These are phyloP conservation scores for Brachionus manjavacas DNA, from an alignment of 1,140 invertebrate genomes.

Conservation along the genomic window DNA sequence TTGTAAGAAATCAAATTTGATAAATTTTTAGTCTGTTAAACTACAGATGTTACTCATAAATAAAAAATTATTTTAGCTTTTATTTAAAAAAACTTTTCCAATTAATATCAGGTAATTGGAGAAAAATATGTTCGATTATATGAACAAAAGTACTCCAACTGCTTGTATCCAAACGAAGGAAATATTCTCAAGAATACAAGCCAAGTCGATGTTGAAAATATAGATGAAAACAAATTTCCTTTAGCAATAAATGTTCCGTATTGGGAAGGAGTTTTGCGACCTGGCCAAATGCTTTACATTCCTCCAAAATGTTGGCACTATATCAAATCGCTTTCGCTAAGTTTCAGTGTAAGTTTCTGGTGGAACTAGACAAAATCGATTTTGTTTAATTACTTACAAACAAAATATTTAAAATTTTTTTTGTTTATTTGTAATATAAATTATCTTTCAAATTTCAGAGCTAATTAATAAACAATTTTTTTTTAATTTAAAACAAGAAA, in stretches of 20 bases:
- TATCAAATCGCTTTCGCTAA: conserved; percentile 61
- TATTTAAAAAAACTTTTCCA: background rate
- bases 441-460: background rate
- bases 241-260: conserved; percentile 53
- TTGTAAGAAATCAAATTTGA: background rate
- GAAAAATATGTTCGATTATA: conserved; percentile 78
- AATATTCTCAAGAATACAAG: conserved; percentile 72
- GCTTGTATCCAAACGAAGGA: conserved; percentile 75
- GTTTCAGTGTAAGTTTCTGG: conserved; percentile 66
- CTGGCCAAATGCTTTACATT: conserved; percentile 63
- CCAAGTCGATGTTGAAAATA: conserved; percentile 60
- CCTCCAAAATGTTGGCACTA: conserved; percentile 65
- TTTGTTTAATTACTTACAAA: background rate
- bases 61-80: background rate
- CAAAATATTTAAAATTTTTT: background rate
- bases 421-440: background rate
- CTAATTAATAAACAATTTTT: conserved; percentile 1
- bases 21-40: background rate
- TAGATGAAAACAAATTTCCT: conserved; percentile 58
- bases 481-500: background rate
- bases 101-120: conserved; percentile 63
- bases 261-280: conserved; percentile 59
- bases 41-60: background rate
- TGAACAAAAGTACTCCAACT: conserved; percentile 64
- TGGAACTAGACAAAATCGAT: conserved; percentile 46